Conservation (phyloP, 2,113 vertebrate genomes). For the Gambusia affinis region DNA sequence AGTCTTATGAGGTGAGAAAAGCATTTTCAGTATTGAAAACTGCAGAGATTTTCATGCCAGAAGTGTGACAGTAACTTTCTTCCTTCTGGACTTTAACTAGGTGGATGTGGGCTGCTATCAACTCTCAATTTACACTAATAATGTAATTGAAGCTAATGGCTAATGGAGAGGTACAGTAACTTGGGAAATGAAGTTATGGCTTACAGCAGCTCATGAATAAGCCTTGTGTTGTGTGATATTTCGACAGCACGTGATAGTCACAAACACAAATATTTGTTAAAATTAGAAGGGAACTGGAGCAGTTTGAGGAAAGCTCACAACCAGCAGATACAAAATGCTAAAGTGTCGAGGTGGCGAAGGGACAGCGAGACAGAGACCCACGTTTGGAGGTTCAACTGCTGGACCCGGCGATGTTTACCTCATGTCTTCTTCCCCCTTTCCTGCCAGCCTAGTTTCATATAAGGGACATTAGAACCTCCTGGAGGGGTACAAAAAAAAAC, state of each 20-base stretch:
- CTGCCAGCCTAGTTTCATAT: too few relatives aligned
- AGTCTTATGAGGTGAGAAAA: not conserved
- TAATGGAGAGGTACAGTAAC: slow-evolving; percentile 29
- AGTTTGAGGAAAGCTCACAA: not conserved
- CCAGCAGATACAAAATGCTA: not conserved
- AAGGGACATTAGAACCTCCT: too few relatives aligned
- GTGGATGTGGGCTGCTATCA: slow-evolving; percentile 48
- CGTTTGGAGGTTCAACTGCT: too few relatives aligned
- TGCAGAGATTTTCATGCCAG: not conserved
- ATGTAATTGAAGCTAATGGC: slow-evolving; percentile 30
- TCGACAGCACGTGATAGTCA: slow-evolving; percentile 32
- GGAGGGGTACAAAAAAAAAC: too few relatives aligned
- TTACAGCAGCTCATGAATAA: slow-evolving; percentile 9
- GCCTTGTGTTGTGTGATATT: slow-evolving; percentile 31
- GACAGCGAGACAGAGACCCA: too few relatives aligned
- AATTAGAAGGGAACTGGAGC: slow-evolving; percentile 1
- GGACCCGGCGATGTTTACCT: too few relatives aligned
- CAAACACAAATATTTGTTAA: slow-evolving; percentile 27
- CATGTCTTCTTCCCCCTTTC: too few relatives aligned
- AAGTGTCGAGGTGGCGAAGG: too few relatives aligned
- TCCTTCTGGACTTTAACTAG: slow-evolving; percentile 30
- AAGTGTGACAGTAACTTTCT: not conserved
- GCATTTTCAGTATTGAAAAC: not conserved
- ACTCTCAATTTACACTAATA: slow-evolving; percentile 28
- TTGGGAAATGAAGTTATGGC: slow-evolving; percentile 52